Conservation (phyloP, 1,140 invertebrate genomes). For the Scaptomyza hsui region DNA sequence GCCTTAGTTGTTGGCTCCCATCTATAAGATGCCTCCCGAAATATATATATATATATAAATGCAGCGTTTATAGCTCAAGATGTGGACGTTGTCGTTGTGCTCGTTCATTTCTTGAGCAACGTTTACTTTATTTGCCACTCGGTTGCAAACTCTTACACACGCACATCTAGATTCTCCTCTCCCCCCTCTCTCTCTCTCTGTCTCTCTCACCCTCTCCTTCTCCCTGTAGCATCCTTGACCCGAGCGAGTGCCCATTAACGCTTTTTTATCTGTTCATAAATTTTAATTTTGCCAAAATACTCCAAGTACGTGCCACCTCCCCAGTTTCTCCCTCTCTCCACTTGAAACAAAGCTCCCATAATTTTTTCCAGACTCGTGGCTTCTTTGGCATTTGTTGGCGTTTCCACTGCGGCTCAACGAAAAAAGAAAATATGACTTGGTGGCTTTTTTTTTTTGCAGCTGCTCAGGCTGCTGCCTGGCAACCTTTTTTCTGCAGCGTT, state of each 20-base stretch:
- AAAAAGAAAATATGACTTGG: constrained; percentile 71
- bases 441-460: constrained; percentile 39
- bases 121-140: constrained; percentile 54
- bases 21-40: constrained; percentile 34
- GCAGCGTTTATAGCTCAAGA: constrained; percentile 62
- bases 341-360: constrained; percentile 56
- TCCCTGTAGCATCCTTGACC: constrained; percentile 42
- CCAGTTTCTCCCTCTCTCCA: no score
- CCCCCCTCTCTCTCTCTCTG: constrained; percentile 4
- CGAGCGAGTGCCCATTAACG: constrained; percentile 75
- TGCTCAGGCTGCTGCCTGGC: constrained; percentile 8
- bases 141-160: constrained; percentile 46
- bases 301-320: constrained; percentile 74
- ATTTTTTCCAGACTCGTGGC: constrained; percentile 35
- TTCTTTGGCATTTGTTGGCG: constrained; percentile 33
- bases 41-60: constrained; percentile 52
- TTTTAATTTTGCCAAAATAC: constrained; percentile 82
- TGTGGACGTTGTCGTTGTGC: constrained; percentile 45
- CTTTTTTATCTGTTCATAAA: constrained; percentile 82
- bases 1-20: constrained; percentile 27
- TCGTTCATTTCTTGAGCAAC: constrained; percentile 28
- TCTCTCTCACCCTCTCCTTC: constrained; percentile 9
- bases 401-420: constrained; percentile 53
- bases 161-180: constrained; percentile 21
- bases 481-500: constrained; percentile 47